A percentile compares a stretch with the other conserved stretches of the same genome.
Evolutionary conservation across 2,797 vertebrate genomes (phyloP).

Genomic region (Microcaecilia unicolor): DNA sequence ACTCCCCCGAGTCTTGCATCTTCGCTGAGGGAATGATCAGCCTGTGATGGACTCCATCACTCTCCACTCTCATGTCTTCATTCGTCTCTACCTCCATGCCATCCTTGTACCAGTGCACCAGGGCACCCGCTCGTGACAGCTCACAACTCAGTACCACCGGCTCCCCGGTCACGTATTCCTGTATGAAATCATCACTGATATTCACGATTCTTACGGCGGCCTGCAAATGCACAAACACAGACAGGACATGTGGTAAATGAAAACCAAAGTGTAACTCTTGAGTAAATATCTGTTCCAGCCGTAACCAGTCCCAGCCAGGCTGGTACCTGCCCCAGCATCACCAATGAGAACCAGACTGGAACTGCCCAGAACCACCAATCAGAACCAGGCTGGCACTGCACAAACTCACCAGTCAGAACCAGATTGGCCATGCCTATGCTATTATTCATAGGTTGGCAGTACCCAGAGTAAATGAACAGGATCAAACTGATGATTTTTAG

Average conservation of each 20-base stretch:
- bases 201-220: conserved; percentile 73
- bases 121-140: conserved; percentile 62
- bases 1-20: conserved; percentile 75
- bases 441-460: too few relatives aligned
- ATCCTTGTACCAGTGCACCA: conserved; percentile 80
- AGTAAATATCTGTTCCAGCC: too few relatives aligned
- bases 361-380: not conserved
- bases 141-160: conserved; percentile 81
- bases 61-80: conserved; percentile 61
- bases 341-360: too few relatives aligned
- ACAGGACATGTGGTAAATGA: too few relatives aligned
- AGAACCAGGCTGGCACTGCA: not conserved
- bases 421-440: too few relatives aligned
- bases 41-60: conserved; percentile 59
- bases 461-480: not conserved
- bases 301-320: too few relatives aligned
- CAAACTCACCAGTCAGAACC: not conserved
- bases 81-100: conserved; percentile 76
- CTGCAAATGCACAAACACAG: conserved; percentile 25
- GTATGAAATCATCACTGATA: conserved; percentile 71
- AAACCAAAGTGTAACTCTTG: too few relatives aligned
- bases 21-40: conserved; percentile 67
- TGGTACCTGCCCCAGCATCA: too few relatives aligned
- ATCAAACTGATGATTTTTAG: too few relatives aligned
- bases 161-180: conserved; percentile 62